phyloP scores from a whole-genome alignment of 2,797 vertebrate genomes.

The Anniella stebbinsi region DNA sequence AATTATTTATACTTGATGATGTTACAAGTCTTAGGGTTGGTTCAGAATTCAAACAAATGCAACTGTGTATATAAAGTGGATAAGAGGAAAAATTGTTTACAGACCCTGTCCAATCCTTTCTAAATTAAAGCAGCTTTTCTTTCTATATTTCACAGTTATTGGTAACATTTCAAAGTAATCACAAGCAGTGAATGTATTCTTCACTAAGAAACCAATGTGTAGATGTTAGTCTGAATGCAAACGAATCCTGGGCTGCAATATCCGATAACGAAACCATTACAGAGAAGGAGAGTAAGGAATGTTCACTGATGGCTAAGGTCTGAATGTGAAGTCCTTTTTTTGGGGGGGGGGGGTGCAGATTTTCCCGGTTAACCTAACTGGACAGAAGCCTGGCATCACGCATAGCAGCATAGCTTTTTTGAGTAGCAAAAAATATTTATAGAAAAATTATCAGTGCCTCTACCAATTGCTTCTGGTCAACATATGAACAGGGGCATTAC shows the following conservation, averaged over 20 bases:
- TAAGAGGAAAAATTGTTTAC: not conserved
- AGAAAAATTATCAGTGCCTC: not conserved
- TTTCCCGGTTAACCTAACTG: not conserved
- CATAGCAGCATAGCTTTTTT: not conserved
- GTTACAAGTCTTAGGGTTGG: not conserved
- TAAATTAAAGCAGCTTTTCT: conserved; percentile 14
- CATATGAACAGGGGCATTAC: not conserved
- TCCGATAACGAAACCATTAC: not conserved
- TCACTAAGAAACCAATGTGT: not conserved
- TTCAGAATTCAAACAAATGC: not conserved
- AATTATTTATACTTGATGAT: not conserved
- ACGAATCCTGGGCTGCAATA: not conserved
- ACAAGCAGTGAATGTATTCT: not conserved
- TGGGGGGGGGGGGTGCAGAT: too few relatives aligned
- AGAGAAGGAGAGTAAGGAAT: not conserved
- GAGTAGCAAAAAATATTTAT: not conserved
- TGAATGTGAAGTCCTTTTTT: not conserved
- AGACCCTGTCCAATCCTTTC: not conserved
- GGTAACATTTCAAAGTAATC: conserved; percentile 3
- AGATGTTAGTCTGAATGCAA: not conserved
- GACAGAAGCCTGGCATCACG: not conserved
- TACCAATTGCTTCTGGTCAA: not conserved
- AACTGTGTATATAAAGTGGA: not conserved
- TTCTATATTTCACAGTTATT: not conserved
- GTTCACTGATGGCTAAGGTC: not conserved